These are phyloP conservation scores for Limnodromus scolopaceus DNA, from an alignment of 2,797 vertebrate species.

Conservation along the genomic window DNA sequence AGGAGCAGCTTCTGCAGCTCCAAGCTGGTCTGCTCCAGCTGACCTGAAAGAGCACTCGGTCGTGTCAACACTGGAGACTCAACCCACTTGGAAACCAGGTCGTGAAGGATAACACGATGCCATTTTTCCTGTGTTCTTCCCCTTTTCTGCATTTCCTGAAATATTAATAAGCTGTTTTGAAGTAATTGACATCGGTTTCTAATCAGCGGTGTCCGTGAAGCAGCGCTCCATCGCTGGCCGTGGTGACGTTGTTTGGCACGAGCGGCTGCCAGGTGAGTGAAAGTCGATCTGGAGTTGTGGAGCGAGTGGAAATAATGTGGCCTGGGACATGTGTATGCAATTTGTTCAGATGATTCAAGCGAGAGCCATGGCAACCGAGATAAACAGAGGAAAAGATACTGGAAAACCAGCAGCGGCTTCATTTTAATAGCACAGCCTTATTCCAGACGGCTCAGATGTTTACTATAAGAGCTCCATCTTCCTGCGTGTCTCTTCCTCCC, in stretches of 20 bases:
- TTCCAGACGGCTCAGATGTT: constrained; percentile 59
- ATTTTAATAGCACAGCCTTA: constrained; percentile 34
- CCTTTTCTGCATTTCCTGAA: constrained; percentile 25
- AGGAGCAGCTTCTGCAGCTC: neutral
- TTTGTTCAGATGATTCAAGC: constrained; percentile 69
- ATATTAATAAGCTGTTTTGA: neutral
- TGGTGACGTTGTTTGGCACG: neutral
- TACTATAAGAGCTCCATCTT: constrained; percentile 50
- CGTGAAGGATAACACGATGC: neutral
- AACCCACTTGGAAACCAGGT: neutral
- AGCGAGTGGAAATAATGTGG: constrained; percentile 52
- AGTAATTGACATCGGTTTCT: neutral
- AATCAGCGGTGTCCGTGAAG: neutral
- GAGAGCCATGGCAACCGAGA: constrained; percentile 69
- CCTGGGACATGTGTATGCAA: constrained; percentile 52
- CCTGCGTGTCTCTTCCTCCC: constrained; percentile 34
- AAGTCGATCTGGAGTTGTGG: constrained; percentile 49
- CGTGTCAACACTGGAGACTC: neutral
- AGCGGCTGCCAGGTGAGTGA: constrained; percentile 62
- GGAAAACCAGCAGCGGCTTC: constrained; percentile 53
- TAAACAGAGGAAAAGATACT: constrained; percentile 72
- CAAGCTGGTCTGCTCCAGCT: neutral
- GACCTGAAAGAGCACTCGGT: neutral
- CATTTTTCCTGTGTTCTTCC: neutral
- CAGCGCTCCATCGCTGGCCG: neutral